Base-by-base conservation (phyloP, 1,140 invertebrate species). In the Nebria ingens region DNA sequence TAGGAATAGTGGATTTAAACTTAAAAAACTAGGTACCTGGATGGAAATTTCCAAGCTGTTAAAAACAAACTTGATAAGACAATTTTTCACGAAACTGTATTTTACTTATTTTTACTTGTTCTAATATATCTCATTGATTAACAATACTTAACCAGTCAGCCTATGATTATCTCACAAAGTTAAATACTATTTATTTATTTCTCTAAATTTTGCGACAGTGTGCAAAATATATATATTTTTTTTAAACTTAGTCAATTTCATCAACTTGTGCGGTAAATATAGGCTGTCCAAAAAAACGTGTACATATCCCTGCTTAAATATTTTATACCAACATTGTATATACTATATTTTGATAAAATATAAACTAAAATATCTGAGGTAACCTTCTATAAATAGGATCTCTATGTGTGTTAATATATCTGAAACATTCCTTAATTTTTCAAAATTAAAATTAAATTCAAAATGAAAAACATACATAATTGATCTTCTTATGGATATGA, bases 311-410 rank as follows among this genome's bases (percentile, higher is more conserved):
- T 60, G 62, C 60, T 57, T 57, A 53, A 54, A 64, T 64, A 64
- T 67, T 67, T 63, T 64, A 61, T 67, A 63, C 58, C 58, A 62
- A 64, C 15, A 45, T 64, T 65, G 64, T 67, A 65, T 62, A 63
- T 65, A 67, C 59, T 67, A 67, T 67, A 67, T 67, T 67, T 67
- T 67, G 65, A 64, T 67, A 67, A 64, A 57, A 61, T 62, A 59
- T 61, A 64, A 60, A 60, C 49, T 12, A 57, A n/a, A n/a, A n/a
- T 58, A 61, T 56, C 57, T 60, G 57, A 59, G 23, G 57, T 59
- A 63, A 54, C 53, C 57, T 63, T 13, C 49, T 34, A 34, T n/a
- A 9, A 34, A 6, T 34, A 34, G 6, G 6, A 34, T 34, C 6
- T 34, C 25, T 34, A n/a, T 34, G 25, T 34, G n/a, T 34, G 25